Conservation (phyloP, 1,140 invertebrate species). For the Sitobion miscanthi region DNA sequence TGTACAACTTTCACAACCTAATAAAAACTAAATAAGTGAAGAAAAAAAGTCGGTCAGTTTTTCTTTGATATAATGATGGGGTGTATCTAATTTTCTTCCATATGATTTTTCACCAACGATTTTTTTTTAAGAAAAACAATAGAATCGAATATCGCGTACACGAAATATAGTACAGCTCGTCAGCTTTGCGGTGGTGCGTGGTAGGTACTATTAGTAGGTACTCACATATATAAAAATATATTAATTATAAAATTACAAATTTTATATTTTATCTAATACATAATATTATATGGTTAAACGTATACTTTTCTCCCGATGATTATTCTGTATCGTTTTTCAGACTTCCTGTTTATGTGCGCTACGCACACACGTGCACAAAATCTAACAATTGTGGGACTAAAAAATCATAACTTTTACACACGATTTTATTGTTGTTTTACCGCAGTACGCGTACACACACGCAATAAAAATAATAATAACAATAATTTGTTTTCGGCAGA, state of each 20-base stretch:
- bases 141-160: neutral
- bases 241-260: neutral
- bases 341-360: neutral
- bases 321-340: neutral
- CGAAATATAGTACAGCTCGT: neutral
- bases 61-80: neutral
- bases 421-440: conserved; percentile 27
- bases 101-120: neutral
- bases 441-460: neutral
- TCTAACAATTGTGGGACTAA: neutral
- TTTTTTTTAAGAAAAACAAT: neutral
- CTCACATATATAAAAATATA: neutral
- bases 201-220: too few species aligned
- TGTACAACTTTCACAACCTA: neutral
- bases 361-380: neutral
- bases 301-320: neutral
- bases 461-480: conserved; percentile 22
- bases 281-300: neutral
- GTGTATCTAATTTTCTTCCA: neutral
- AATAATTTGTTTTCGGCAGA: conserved; percentile 25
- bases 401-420: conserved; percentile 16
- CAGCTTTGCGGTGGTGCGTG: neutral
- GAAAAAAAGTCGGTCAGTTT: neutral
- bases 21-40: neutral
- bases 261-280: neutral